Percentiles rank a stretch among this genome's conserved stretches.
Evolutionary conservation across 2,888 invertebrate species (phyloP).

Genomic region (Drosophila acutilabella): DNA sequence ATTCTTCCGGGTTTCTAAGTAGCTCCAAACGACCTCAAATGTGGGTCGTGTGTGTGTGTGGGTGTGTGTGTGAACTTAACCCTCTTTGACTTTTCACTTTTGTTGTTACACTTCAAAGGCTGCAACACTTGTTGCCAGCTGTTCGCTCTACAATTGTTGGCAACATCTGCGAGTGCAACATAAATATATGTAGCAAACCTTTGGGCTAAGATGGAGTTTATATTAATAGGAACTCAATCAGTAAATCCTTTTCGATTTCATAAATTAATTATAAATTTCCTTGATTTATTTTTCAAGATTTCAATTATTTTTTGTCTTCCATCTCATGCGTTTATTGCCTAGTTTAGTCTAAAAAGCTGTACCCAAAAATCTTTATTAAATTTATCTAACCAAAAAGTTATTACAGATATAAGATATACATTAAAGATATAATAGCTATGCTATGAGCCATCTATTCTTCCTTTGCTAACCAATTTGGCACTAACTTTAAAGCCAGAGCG

Average conservation of each 20-base stretch:
- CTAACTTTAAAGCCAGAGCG: constrained; percentile 31
- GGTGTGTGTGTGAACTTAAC: constrained; percentile 62
- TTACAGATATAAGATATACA: no score
- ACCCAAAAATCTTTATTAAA: not conserved
- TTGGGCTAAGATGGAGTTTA: not conserved
- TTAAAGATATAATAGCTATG: no score
- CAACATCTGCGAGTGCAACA: constrained; percentile 17
- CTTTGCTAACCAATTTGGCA: constrained; percentile 37
- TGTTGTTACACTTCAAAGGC: constrained; percentile 75
- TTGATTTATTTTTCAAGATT: no score
- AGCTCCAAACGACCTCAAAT: constrained; percentile 34
- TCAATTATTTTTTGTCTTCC: no score
- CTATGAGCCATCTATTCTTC: no score
- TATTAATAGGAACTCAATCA: not conserved
- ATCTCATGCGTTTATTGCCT: no score
- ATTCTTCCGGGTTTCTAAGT: constrained; percentile 72
- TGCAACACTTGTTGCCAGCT: constrained; percentile 75
- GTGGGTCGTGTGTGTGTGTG: constrained; percentile 44
- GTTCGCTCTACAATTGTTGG: constrained; percentile 40
- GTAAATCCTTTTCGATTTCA: no score
- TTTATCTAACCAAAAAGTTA: no score
- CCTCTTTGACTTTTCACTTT: constrained; percentile 67
- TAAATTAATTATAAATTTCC: no score
- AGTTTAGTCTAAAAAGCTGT: constrained; percentile 34
- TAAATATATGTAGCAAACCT: not conserved